These are phyloP conservation scores for Argyrosomus japonicus DNA, from an alignment of 2,113 vertebrate genomes.

Conservation along the genomic window DNA sequence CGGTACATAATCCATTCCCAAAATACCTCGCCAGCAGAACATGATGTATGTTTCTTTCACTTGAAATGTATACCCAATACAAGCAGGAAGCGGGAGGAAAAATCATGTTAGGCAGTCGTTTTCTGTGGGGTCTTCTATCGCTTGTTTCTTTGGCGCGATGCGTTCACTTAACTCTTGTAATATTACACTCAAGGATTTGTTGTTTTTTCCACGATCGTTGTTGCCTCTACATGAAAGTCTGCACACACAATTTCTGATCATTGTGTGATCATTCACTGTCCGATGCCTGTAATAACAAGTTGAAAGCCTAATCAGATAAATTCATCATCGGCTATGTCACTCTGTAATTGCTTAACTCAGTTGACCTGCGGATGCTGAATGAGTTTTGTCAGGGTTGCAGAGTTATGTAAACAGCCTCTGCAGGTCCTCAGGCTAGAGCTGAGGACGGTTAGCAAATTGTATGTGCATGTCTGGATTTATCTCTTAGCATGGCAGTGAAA, in stretches of 20 bases:
- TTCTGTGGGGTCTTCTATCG: slow-evolving; percentile 30
- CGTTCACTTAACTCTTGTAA: slow-evolving; percentile 23
- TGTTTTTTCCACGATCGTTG: slow-evolving; percentile 17
- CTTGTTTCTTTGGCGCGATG: neutral
- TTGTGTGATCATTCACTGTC: slow-evolving; percentile 15
- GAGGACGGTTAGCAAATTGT: slow-evolving; percentile 14
- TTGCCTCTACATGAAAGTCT: slow-evolving; percentile 35
- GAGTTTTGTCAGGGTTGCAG: slow-evolving; percentile 33
- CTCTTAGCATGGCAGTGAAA: slow-evolving; percentile 12
- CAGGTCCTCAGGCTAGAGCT: slow-evolving; percentile 29
- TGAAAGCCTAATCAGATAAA: slow-evolving; percentile 56
- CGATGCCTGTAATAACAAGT: slow-evolving; percentile 56
- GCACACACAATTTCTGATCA: slow-evolving; percentile 35
- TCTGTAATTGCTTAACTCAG: slow-evolving; percentile 48
- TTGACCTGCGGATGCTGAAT: slow-evolving; percentile 41
- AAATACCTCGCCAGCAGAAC: slow-evolving; percentile 64
- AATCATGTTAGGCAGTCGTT: slow-evolving; percentile 63
- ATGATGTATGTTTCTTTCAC: slow-evolving; percentile 69
- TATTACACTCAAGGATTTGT: slow-evolving; percentile 16
- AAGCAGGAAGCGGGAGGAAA: slow-evolving; percentile 56
- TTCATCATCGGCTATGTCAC: slow-evolving; percentile 55
- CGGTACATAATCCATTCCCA: slow-evolving; percentile 63
- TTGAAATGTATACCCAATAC: slow-evolving; percentile 61
- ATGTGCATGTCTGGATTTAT: slow-evolving; percentile 36
- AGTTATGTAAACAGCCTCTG: slow-evolving; percentile 52